Percentiles rank a stretch among this genome's conserved stretches.
phyloP scores from a whole-genome alignment of 2,888 invertebrate species.

The Microctonus brassicae region DNA sequence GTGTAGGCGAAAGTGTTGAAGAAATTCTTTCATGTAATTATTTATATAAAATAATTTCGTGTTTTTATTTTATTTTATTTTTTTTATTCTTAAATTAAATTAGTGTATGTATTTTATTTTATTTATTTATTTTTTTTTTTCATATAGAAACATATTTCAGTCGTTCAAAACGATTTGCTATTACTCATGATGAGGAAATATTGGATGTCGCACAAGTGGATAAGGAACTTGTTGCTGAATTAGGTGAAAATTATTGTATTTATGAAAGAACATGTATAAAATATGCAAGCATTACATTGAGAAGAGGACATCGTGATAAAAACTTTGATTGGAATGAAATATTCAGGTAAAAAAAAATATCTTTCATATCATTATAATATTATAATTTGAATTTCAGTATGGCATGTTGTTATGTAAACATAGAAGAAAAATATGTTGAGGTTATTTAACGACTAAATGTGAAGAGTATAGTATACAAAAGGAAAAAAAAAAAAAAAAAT shows the following conservation, averaged over 20 bases:
- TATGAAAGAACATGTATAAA: constrained; percentile 83
- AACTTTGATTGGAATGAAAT: constrained; percentile 81
- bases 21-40: not conserved
- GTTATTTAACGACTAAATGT: not conserved
- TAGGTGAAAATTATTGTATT: constrained; percentile 84
- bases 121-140: constrained; percentile 26
- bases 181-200: constrained; percentile 70
- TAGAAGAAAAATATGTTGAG: too few species aligned
- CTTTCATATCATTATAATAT: too few species aligned
- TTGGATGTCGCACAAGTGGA: constrained; percentile 82
- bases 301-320: constrained; percentile 71
- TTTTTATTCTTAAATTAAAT: not conserved
- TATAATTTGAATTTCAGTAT: too few species aligned
- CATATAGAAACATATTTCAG: constrained; percentile 79
- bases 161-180: constrained; percentile 74
- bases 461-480: not conserved
- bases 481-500: not conserved
- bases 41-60: not conserved
- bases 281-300: constrained; percentile 72
- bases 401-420: too few species aligned
- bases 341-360: constrained; percentile 81
- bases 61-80: not conserved
- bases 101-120: too few species aligned
- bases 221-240: constrained; percentile 81
- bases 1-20: constrained; percentile 19